phyloP scores from a whole-genome alignment of 2,888 invertebrate genomes.

The Meganola albula region DNA sequence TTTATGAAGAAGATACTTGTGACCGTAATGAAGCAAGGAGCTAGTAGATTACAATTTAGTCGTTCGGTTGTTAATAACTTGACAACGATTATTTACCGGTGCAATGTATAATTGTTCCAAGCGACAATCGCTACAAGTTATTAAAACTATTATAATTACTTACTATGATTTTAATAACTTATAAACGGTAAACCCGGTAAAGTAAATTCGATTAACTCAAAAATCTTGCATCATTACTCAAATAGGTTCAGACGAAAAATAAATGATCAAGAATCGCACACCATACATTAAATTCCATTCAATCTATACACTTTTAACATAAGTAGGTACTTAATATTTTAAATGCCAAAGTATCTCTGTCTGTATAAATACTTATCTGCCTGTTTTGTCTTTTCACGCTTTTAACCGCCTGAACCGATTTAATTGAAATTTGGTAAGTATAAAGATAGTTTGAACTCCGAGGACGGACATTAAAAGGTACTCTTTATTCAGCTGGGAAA shows the following conservation, averaged over 20 bases:
- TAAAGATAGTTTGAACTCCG: no score
- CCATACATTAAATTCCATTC: no score
- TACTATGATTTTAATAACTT: background rate
- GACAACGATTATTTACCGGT: slow-evolving; percentile 66
- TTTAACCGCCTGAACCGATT: background rate
- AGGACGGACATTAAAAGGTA: no score
- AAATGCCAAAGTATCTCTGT: no score
- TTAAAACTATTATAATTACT: no score
- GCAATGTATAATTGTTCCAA: slow-evolving; percentile 57
- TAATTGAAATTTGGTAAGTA: no score
- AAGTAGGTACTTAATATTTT: no score
- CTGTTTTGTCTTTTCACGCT: background rate
- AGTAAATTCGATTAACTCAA: background rate
- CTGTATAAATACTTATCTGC: no score
- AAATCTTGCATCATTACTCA: background rate
- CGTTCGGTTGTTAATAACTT: slow-evolving; percentile 55
- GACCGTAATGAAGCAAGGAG: slow-evolving; percentile 49
- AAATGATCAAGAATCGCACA: no score
- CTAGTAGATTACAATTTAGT: slow-evolving; percentile 59
- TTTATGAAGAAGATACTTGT: slow-evolving; percentile 41
- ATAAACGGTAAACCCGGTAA: background rate
- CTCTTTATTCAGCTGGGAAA: no score
- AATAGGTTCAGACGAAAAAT: background rate
- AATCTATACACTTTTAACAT: no score
- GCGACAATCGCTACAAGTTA: slow-evolving; percentile 16